Evolutionary conservation across 2,888 invertebrate genomes (phyloP).

Genomic region (Palloptera scutellata): DNA sequence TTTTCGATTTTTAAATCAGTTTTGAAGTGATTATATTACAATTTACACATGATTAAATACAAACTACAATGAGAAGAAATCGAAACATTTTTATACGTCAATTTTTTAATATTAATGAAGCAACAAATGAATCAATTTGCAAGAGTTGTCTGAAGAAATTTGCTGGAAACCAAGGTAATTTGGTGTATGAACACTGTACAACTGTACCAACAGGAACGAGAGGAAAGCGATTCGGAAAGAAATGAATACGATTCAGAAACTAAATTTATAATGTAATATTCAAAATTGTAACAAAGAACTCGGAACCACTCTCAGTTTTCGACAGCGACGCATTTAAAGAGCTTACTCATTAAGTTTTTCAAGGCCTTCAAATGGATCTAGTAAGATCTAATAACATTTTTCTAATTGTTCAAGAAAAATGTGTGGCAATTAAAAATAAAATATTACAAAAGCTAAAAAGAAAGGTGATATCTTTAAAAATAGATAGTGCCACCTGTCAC

Average conservation of each 20-base stretch:
- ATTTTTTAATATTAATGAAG: conserved; percentile 9
- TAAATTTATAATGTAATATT: conserved; percentile 5
- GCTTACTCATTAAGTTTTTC: background rate
- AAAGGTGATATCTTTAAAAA: conserved; percentile 9
- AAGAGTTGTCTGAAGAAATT: conserved; percentile 4
- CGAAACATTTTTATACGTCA: conserved; percentile 1
- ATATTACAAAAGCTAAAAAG: conserved; percentile 1
- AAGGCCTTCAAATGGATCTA: background rate
- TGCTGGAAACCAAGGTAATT: conserved; percentile 1
- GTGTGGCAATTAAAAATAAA: conserved; percentile 5
- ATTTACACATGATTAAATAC: background rate
- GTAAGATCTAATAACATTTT: conserved; percentile 5
- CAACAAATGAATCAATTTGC: conserved; percentile 8
- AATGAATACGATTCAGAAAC: background rate
- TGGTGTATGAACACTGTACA: background rate
- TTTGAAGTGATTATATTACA: no score
- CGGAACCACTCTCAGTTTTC: background rate
- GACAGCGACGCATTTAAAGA: background rate
- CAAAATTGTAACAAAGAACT: background rate
- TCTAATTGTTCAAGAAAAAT: conserved; percentile 1
- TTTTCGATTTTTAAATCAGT: no score
- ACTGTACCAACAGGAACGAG: background rate
- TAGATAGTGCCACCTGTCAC: conserved; percentile 7
- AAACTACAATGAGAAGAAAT: conserved; percentile 4
- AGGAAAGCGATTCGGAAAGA: background rate